Percentiles rank a stretch among this genome's conserved stretches.
Conservation (phyloP, 2,113 vertebrate genomes). For the Megaleporinus macrocephalus region DNA sequence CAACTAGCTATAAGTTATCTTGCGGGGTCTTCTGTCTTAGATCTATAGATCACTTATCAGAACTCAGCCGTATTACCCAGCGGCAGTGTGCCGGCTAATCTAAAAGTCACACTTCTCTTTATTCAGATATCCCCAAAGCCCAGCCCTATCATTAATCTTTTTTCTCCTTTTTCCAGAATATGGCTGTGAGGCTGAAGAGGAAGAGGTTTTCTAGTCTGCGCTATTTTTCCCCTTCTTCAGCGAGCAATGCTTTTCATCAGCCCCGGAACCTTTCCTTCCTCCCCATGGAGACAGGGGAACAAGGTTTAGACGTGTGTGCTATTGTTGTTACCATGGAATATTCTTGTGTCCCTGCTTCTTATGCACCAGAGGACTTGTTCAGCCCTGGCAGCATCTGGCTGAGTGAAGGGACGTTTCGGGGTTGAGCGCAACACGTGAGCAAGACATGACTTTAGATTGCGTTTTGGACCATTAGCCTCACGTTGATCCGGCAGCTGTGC, state of each 20-base stretch:
- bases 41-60: conserved; percentile 30
- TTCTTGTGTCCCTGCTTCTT: background rate
- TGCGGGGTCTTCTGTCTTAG: background rate
- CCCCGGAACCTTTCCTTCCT: background rate
- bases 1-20: conserved; percentile 17
- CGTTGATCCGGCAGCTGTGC: conserved; percentile 16
- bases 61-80: background rate
- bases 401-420: background rate
- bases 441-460: conserved; percentile 7
- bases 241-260: background rate
- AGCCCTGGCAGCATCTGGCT: background rate
- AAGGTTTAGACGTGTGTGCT: background rate
- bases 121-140: background rate
- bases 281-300: background rate
- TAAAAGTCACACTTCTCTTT: conserved; percentile 2
- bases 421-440: background rate
- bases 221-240: background rate
- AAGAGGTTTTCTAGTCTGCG: conserved; percentile 66
- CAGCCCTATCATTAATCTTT: background rate
- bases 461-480: conserved; percentile 12
- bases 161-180: conserved; percentile 65
- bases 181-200: conserved; percentile 71
- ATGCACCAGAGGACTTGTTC: conserved; percentile 7
- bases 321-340: conserved; percentile 12
- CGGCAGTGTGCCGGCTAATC: conserved; percentile 1